A percentile compares a stretch with the other conserved stretches of the same genome.
phyloP scores from a whole-genome alignment of 2,113 vertebrate species.

The Salminus brasiliensis region DNA sequence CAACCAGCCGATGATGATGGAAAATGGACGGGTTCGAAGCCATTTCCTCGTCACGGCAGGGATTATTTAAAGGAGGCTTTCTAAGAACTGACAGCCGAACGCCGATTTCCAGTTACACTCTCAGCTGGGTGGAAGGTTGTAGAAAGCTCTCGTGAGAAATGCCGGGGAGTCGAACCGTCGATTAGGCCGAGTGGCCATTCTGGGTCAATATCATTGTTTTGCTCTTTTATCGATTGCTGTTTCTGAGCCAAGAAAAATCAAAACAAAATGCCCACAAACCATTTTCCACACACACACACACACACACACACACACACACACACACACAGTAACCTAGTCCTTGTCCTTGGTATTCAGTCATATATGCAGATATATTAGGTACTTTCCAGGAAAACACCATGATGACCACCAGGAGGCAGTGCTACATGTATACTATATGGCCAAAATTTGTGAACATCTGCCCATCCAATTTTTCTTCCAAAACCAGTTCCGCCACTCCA shows the following conservation, averaged over 20 bases:
- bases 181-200: neutral
- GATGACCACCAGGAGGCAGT: neutral
- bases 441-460: neutral
- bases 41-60: neutral
- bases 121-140: neutral
- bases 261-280: neutral
- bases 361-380: no score
- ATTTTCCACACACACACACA: neutral
- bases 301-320: neutral
- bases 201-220: neutral
- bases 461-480: no score
- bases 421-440: no score
- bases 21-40: neutral
- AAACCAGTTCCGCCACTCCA: no score
- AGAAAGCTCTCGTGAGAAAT: neutral
- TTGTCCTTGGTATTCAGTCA: neutral
- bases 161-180: neutral
- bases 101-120: neutral
- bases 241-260: neutral
- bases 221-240: neutral
- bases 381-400: neutral
- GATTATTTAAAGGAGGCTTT: neutral
- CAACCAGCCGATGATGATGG: neutral
- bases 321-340: slow-evolving; percentile 45
- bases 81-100: neutral